Evolutionary conservation across 2,797 vertebrate genomes (phyloP).

Genomic region (Choloepus didactylus): DNA sequence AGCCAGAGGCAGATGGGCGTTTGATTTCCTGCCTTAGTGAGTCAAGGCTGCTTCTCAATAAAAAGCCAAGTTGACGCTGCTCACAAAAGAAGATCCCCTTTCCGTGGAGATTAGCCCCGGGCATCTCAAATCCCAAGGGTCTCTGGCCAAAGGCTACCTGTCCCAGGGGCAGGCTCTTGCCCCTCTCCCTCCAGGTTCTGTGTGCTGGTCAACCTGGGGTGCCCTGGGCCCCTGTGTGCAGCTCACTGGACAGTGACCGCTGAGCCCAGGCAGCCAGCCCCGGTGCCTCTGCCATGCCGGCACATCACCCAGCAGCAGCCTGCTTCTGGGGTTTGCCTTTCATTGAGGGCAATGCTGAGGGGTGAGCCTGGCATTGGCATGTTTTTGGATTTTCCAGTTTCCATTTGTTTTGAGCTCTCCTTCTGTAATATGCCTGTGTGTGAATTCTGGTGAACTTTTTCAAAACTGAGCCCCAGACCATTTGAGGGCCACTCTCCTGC

Average conservation of each 20-base stretch:
- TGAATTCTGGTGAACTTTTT: neutral
- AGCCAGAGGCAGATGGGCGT: neutral
- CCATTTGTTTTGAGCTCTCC: neutral
- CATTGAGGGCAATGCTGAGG: neutral
- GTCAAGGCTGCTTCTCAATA: neutral
- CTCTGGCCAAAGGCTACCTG: accelerated
- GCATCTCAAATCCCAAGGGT: neutral
- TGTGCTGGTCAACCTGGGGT: neutral
- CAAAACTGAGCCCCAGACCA: neutral
- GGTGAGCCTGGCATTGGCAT: neutral
- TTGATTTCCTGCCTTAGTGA: neutral
- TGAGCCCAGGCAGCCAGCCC: neutral
- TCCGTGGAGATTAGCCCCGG: neutral
- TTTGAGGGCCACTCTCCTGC: neutral
- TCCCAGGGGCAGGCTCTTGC: neutral
- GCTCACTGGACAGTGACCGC: neutral
- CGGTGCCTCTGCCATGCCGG: neutral
- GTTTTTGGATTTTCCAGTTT: too few species aligned
- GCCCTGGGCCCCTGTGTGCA: neutral
- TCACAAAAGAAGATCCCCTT: too few species aligned
- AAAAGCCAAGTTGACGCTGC: neutral
- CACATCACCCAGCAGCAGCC: accelerated
- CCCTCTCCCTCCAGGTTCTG: neutral
- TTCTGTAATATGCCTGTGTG: neutral
- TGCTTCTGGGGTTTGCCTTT: neutral